These are phyloP conservation scores for Podarcis cretensis DNA, from an alignment of 2,113 vertebrate species.

Conservation along the genomic window DNA sequence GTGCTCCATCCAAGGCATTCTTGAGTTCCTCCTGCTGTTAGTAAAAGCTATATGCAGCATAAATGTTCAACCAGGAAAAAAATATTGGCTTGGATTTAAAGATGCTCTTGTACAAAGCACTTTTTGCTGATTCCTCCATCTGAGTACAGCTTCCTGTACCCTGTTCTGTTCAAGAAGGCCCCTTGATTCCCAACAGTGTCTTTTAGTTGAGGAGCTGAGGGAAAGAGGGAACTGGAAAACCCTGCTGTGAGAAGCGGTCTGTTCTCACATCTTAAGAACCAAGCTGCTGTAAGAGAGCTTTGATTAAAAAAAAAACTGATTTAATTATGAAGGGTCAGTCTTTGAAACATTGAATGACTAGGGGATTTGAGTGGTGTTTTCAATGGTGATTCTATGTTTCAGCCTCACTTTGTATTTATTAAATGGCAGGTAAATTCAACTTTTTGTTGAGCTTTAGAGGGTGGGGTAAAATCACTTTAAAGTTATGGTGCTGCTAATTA, in stretches of 20 bases:
- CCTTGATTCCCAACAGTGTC: not conserved
- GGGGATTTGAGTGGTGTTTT: not conserved
- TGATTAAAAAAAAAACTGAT: not conserved
- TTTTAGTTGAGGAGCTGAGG: not conserved
- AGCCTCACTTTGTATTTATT: no score
- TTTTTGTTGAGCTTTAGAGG: no score
- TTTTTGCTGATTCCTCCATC: not conserved
- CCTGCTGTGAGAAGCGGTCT: not conserved
- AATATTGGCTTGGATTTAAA: not conserved
- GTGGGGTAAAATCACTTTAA: no score
- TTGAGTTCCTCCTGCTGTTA: not conserved
- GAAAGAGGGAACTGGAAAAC: not conserved
- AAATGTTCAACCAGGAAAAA: not conserved
- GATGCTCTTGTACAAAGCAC: not conserved
- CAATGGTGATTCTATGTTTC: no score
- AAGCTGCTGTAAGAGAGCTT: not conserved
- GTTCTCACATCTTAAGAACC: not conserved
- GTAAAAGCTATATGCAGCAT: not conserved
- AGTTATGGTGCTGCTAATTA: no score
- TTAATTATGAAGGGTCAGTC: conserved; percentile 15
- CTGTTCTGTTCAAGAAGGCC: not conserved
- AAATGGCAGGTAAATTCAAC: no score
- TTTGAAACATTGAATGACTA: not conserved
- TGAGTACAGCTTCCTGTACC: not conserved
- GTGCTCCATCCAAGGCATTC: not conserved